phyloP scores from a whole-genome alignment of 2,888 invertebrate species.

The Lymantria monacha region DNA sequence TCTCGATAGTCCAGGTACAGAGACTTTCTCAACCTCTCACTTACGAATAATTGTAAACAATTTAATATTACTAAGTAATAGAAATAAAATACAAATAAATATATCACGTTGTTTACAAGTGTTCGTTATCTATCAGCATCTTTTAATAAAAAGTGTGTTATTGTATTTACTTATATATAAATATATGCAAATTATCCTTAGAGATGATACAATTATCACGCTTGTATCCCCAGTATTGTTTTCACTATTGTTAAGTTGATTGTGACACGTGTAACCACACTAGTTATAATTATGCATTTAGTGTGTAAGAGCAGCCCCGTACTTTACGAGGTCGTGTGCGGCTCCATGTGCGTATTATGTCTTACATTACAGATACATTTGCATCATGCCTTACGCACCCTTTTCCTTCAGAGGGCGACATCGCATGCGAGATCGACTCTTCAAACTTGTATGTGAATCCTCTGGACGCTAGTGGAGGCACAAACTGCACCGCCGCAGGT shows the following conservation, averaged over 20 bases:
- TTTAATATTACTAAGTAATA: neutral
- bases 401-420: conserved; percentile 92
- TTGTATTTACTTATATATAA: neutral
- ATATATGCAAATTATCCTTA: neutral
- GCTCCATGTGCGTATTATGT: conserved; percentile 77
- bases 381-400: conserved; percentile 98
- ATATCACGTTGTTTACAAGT: neutral
- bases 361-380: conserved; percentile 94
- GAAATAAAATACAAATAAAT: neutral
- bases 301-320: conserved; percentile 30
- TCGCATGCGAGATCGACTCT: conserved; percentile 86
- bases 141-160: neutral
- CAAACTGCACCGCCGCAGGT: conserved; percentile 47
- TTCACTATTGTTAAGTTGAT: conserved; percentile 26
- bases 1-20: conserved; percentile 75
- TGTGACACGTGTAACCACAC: conserved; percentile 20
- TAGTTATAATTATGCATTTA: conserved; percentile 15
- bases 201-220: neutral
- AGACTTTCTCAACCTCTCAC: neutral
- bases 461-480: conserved; percentile 85
- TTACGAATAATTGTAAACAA: conserved; percentile 37
- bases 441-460: conserved; percentile 95
- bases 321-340: conserved; percentile 49
- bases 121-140: neutral
- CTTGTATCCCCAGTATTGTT: neutral